phyloP scores from a whole-genome alignment of 2,888 invertebrate species.

The Heliconius hortense region DNA sequence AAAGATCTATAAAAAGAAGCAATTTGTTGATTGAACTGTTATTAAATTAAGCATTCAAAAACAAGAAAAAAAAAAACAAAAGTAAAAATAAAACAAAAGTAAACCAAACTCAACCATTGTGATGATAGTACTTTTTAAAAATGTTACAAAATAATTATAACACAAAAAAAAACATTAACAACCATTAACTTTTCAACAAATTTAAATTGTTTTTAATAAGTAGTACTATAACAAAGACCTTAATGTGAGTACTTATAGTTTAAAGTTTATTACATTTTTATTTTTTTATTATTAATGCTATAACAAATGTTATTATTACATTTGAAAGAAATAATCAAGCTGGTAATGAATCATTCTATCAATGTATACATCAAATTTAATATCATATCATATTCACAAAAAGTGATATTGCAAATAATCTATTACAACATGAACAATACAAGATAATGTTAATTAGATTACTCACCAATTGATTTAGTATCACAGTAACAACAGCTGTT shows the following conservation, averaged over 20 bases:
- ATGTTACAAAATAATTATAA: too few species aligned
- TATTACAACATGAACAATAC: slow-evolving; percentile 5
- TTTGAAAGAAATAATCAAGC: not conserved
- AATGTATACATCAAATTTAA: not conserved
- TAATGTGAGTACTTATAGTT: not conserved
- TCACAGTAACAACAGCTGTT: slow-evolving; percentile 41
- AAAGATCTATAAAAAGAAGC: not conserved
- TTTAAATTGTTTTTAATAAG: too few species aligned
- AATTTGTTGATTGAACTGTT: not conserved
- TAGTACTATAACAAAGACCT: too few species aligned
- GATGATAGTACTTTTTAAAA: too few species aligned
- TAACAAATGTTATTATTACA: not conserved
- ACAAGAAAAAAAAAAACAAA: not conserved
- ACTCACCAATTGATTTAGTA: slow-evolving; percentile 45
- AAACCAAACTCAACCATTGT: too few species aligned
- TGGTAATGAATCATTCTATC: not conserved
- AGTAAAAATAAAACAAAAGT: too few species aligned
- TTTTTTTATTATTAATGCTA: not conserved
- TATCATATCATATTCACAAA: not conserved
- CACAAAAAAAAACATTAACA: too few species aligned
- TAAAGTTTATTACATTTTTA: not conserved
- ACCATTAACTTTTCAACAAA: too few species aligned
- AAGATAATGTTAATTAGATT: slow-evolving; percentile 8
- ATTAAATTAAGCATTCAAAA: not conserved
- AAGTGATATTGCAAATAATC: not conserved